Base-by-base conservation (phyloP, 2,888 invertebrate genomes). In the Colostygia pectinataria region DNA sequence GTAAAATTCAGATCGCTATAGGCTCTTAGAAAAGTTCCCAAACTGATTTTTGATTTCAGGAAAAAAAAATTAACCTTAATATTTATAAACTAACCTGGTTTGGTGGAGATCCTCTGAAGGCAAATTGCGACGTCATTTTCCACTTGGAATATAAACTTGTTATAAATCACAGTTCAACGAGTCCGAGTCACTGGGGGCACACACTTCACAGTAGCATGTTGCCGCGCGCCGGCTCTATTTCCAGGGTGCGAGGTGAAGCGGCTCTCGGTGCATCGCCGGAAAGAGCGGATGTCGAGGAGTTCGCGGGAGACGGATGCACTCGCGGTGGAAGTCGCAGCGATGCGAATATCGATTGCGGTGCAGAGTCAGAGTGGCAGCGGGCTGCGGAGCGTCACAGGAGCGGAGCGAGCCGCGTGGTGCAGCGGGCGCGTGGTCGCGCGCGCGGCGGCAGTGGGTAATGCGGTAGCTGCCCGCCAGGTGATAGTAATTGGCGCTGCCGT, bases 381-480 rank as follows among this genome's bases (percentile, higher is more conserved):
- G 15, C 42, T 52, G 41, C 52, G 42, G 46, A 52, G 52, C 77
- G 81, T 70, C 80, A 79, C 77, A 74, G 71, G 74, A 77, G 74
- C 74, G 74, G 79, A 76, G 74, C 75, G 68, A 63, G 76, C 80
- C 77, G 80, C 80, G 85, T 83, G 90, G 82, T 84, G 90, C 90
- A 90, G 89, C 85, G 80, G 80, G 82, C 90, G 89, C 91, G 91
- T 90, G 87, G 90, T 90, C 90, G 91, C 90, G 90, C 91, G 90
- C 90, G 88, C 88, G 89, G 87, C 89, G 87, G 84, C 86, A 85
- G 87, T 85, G 90, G 90, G 87, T 90, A 91, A 91, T 91, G 91
- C 91, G 92, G 92, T 92, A 92, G 92, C 92, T 89, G 91, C 84
- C 84, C 88, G 90, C 90, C 90, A 89, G 88, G 90, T 91, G 91